Evolutionary conservation across 2,113 vertebrate genomes (phyloP).

Genomic region (Stigmatopora argus): DNA sequence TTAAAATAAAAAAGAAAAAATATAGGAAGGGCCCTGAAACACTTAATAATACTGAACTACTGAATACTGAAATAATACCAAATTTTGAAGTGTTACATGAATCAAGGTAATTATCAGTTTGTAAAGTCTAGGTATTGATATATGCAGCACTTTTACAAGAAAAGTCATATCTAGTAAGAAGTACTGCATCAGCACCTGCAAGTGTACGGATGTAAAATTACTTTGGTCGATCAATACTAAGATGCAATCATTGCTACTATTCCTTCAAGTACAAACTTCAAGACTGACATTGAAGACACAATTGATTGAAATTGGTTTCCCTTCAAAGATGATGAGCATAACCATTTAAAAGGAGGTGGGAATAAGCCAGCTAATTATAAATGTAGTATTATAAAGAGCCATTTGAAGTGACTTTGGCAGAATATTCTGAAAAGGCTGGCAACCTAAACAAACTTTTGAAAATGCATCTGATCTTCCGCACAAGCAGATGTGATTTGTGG

Average conservation of each 20-base stretch:
- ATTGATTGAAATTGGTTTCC: constrained; percentile 3
- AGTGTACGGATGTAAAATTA: not conserved
- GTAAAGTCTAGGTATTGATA: not conserved
- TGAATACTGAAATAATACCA: not conserved
- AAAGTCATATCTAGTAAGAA: too few species aligned
- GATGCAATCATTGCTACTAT: constrained; percentile 3
- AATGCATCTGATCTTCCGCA: not conserved
- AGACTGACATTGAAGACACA: not conserved
- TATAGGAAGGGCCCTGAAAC: not conserved
- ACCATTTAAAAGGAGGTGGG: not conserved
- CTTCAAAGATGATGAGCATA: not conserved
- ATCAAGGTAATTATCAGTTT: not conserved
- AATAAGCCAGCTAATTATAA: not conserved
- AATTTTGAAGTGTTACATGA: not conserved
- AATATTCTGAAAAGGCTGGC: not conserved
- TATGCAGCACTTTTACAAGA: not conserved
- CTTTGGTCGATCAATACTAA: not conserved
- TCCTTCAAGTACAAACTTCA: not conserved
- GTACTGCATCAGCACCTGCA: not conserved
- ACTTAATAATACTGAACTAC: too few species aligned
- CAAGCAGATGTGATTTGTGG: constrained; percentile 4
- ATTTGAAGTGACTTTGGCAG: not conserved
- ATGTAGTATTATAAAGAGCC: not conserved
- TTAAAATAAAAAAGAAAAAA: not conserved
- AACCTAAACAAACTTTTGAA: not conserved